Evolutionary conservation across 2,113 vertebrate species (phyloP), one percentile per base, ranked within the genome.

Genomic region (Podiceps cristatus): DNA sequence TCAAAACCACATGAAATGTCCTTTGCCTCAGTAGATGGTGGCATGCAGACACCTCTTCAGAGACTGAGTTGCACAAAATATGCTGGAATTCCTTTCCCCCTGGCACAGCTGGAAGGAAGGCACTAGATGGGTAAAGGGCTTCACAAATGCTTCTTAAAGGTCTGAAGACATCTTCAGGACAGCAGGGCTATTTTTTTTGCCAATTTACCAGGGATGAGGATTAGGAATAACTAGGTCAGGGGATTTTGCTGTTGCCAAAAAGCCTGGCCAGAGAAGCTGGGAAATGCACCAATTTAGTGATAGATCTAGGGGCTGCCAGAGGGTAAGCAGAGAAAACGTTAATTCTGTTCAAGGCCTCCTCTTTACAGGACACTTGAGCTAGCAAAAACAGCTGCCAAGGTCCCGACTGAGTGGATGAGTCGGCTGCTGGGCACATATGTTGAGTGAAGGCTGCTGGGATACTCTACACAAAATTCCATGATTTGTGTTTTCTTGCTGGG

Each of bases 301-400:
- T 73, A 66, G 80, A 93, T 90, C 86, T 91, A 89, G 73, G 85
- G 60, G 64, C 80, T 94, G 93, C 91, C 90, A 95, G 73, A 95
- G 86, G 69, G 80, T 85, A 96, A 93, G 73, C 82, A 91, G 76
- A 97, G 90, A 95, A 96, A 94, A 96, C 33, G 87, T 93, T 85
- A 93, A 79, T 85, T 79, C 53, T 88, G 66, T 76, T 94, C 81
- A 91, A 95, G 76, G 49, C 77, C 44, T 85, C 13, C 59, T 91
- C 53, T 95, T 96, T 85, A 94, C 22, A 91, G 80, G 73, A 95
- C 73, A 91, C 49, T 82, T 91, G 80, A 95, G 69, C 92, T 93
- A 84, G 87, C 63, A 84, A 94, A 94, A 81, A 27, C 40, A 87
- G 62, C 77, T 90, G 91, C 87, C 84, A 93, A 82, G 23, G 80